Conservation (phyloP, 2,888 invertebrate species). For the Atrina japonica region DNA sequence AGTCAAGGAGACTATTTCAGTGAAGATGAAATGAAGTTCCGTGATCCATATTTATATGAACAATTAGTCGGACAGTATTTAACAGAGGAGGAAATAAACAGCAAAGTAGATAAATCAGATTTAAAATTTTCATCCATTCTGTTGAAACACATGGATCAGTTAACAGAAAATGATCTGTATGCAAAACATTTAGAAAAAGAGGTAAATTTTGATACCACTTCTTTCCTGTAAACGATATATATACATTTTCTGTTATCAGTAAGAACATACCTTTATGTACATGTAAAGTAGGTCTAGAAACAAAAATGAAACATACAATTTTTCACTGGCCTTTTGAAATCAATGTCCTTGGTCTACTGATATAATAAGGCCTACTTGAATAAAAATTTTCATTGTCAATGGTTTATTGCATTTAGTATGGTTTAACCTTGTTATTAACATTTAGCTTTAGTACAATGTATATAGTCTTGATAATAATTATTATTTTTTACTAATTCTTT, state of each 20-base stretch:
- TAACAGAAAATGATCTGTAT: conserved; percentile 85
- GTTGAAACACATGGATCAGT: conserved; percentile 88
- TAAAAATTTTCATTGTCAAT: too few species aligned
- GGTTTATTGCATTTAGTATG: too few species aligned
- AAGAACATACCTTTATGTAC: too few species aligned
- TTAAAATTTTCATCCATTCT: conserved; percentile 87
- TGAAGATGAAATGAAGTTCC: conserved; percentile 95
- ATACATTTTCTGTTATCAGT: too few species aligned
- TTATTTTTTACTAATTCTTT: too few species aligned
- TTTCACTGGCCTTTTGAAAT: too few species aligned
- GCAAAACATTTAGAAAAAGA: conserved; percentile 83
- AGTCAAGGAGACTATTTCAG: conserved; percentile 90
- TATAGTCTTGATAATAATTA: too few species aligned
- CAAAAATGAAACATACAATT: too few species aligned
- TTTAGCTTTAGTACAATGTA: too few species aligned
- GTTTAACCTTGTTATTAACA: background rate
- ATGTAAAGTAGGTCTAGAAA: background rate
- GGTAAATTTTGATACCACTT: conserved; percentile 56
- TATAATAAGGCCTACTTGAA: too few species aligned
- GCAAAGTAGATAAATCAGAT: conserved; percentile 80
- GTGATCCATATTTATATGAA: conserved; percentile 94
- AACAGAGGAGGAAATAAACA: conserved; percentile 87
- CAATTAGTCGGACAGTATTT: conserved; percentile 93
- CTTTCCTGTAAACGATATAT: too few species aligned
- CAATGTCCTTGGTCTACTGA: too few species aligned